Percentiles rank a stretch among this genome's conserved stretches.
These are phyloP conservation scores for Muscicapa comitata DNA, from an alignment of 2,797 vertebrate genomes.

Conservation along the genomic window DNA sequence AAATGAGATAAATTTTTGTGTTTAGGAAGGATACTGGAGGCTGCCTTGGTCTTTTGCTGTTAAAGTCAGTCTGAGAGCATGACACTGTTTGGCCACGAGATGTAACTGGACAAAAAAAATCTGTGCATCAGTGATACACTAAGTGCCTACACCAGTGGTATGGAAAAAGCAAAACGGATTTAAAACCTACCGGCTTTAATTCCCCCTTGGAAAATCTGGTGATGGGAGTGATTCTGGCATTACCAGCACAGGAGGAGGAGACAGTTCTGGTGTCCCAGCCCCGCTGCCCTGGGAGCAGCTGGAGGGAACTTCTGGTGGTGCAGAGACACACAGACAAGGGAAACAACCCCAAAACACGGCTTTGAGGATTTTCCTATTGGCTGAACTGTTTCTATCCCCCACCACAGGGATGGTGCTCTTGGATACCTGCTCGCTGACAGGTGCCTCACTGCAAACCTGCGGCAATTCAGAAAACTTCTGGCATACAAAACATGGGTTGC, in stretches of 20 bases:
- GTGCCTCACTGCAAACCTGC: neutral
- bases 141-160: constrained; percentile 57
- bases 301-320: neutral
- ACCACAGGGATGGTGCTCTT: neutral
- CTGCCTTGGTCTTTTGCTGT: neutral
- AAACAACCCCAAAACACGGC: accelerated
- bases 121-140: constrained; percentile 36
- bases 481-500: neutral
- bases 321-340: neutral
- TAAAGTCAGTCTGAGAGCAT: neutral
- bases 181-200: neutral
- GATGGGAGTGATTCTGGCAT: neutral
- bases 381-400: neutral
- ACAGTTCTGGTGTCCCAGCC: neutral
- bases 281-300: neutral
- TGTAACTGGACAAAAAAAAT: neutral
- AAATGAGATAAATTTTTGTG: neutral
- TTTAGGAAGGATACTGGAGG: neutral
- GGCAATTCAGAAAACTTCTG: neutral
- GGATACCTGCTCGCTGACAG: neutral
- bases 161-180: neutral
- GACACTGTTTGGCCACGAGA: neutral
- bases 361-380: neutral
- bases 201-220: neutral
- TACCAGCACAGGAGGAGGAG: neutral